Evolutionary conservation across 1,140 invertebrate species (phyloP).

Genomic region (Oedothorax gibbosus): DNA sequence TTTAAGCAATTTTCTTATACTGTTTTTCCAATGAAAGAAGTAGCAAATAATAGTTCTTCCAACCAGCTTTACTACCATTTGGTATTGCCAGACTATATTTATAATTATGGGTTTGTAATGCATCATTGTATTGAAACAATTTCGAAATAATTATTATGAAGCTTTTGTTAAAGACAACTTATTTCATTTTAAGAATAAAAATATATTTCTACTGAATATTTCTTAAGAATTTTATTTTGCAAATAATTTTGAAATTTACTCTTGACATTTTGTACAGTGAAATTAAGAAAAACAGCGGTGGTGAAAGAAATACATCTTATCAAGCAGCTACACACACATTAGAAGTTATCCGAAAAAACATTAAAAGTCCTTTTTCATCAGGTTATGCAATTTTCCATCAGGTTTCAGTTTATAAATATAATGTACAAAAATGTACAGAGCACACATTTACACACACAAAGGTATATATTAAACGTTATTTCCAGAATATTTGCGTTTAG

Average conservation of each 20-base stretch:
- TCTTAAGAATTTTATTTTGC: not conserved
- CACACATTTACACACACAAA: constrained; percentile 18
- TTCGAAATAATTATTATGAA: no score
- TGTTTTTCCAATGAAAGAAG: no score
- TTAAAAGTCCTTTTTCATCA: constrained; percentile 1
- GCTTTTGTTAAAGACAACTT: no score
- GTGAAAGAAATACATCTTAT: no score
- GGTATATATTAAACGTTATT: constrained; percentile 34
- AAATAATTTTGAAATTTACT: not conserved
- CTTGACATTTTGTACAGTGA: not conserved
- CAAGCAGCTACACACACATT: no score
- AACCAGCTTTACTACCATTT: no score
- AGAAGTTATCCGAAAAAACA: not conserved
- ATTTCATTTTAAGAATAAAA: no score
- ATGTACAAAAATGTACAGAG: constrained; percentile 37
- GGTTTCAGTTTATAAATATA: constrained; percentile 27
- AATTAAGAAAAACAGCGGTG: not conserved
- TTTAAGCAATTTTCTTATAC: no score
- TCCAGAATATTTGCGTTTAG: constrained; percentile 36
- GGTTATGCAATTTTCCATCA: not conserved
- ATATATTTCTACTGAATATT: not conserved
- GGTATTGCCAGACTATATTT: no score
- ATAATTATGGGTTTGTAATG: no score
- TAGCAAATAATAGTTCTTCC: no score
- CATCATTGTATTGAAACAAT: no score